These are phyloP conservation scores for Trogon surrucura DNA, from an alignment of 2,113 vertebrate genomes.

Conservation along the genomic window DNA sequence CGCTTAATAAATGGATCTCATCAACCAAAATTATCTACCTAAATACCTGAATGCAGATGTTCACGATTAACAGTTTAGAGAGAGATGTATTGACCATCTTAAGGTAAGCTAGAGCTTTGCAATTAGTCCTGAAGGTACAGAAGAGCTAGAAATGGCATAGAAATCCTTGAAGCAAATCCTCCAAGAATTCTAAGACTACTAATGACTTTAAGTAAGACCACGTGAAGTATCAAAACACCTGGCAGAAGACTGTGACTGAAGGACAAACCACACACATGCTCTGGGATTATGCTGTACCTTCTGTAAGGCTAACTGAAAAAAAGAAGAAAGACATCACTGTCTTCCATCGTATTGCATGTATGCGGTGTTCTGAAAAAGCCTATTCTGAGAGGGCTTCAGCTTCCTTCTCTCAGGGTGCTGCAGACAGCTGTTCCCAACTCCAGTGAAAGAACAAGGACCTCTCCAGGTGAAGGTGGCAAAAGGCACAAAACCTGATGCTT, in stretches of 20 bases:
- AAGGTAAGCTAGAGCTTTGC: neutral
- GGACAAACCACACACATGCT: neutral
- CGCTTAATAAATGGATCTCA: slow-evolving; percentile 53
- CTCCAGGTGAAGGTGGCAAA: rapidly evolving
- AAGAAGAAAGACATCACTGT: neutral
- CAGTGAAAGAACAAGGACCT: neutral
- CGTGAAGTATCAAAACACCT: rapidly evolving
- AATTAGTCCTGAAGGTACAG: neutral
- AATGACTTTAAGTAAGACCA: neutral
- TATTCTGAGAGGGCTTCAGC: neutral
- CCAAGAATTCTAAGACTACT: neutral
- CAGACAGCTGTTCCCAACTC: neutral
- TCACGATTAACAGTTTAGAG: neutral
- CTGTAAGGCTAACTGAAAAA: neutral
- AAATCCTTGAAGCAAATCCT: neutral
- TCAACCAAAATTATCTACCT: slow-evolving; percentile 14
- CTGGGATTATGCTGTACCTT: neutral
- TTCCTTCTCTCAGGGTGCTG: neutral
- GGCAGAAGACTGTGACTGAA: neutral
- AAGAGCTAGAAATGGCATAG: neutral
- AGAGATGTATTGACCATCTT: neutral
- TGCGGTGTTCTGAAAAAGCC: neutral
- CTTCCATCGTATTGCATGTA: neutral
- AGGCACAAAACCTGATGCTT: neutral
- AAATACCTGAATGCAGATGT: slow-evolving; percentile 34